Evolutionary conservation across 2,797 vertebrate genomes (phyloP).

Genomic region (Chanos chanos): DNA sequence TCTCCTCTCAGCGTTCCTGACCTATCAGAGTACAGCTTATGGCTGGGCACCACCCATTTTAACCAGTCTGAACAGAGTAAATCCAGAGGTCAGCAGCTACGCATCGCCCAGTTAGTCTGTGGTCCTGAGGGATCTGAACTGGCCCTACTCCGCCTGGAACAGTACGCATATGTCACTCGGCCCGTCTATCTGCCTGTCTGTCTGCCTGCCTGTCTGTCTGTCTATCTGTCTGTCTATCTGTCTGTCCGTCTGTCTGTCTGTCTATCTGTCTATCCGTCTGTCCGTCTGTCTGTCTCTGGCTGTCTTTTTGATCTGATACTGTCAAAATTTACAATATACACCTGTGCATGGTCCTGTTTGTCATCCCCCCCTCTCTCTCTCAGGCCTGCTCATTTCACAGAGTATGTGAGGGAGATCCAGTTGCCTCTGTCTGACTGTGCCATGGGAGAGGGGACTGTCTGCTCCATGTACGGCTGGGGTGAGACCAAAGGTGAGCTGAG

Average conservation of each 20-base stretch:
- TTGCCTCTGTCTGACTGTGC: slow-evolving; percentile 89
- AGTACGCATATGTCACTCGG: too few relatives aligned
- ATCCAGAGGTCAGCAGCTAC: slow-evolving; percentile 81
- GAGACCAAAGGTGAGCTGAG: slow-evolving; percentile 85
- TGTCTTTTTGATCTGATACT: slow-evolving; percentile 29
- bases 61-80: slow-evolving; percentile 75
- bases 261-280: not conserved
- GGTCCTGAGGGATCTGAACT: slow-evolving; percentile 89
- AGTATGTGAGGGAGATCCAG: slow-evolving; percentile 85
- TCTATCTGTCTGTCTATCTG: not conserved
- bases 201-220: not conserved
- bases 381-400: slow-evolving; percentile 83
- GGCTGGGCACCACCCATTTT: slow-evolving; percentile 88
- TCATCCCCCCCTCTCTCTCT: slow-evolving; percentile 37
- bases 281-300: slow-evolving; percentile 11
- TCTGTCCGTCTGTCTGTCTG: not conserved
- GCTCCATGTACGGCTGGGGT: slow-evolving; percentile 96
- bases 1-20: slow-evolving; percentile 85
- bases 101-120: slow-evolving; percentile 88
- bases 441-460: slow-evolving; percentile 86
- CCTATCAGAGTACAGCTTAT: slow-evolving; percentile 89
- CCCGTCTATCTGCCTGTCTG: not conserved
- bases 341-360: slow-evolving; percentile 71
- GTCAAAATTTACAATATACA: too few relatives aligned
- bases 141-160: slow-evolving; percentile 85